Evolutionary conservation across 1,140 invertebrate genomes (phyloP), one percentile per base, ranked within the genome.

Genomic region (Lysiphlebus fabarum): DNA sequence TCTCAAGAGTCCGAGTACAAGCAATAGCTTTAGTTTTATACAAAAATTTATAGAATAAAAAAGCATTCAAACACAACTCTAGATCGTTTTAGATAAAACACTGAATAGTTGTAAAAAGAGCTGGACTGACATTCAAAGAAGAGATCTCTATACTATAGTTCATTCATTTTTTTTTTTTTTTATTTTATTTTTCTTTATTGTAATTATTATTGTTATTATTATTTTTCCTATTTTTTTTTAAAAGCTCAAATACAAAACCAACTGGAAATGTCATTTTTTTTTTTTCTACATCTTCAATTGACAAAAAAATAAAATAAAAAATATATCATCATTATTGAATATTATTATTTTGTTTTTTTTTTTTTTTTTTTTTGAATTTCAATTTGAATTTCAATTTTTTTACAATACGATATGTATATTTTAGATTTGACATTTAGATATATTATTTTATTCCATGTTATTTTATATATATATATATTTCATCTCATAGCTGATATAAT

Each of bases 11-110:
- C 17, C 17, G 17, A 26, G 17, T 26, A 26, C 17, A 26, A 26
- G 17, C 4, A 26, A 26, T 26, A 26, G 17, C 17, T 26, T 26
- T 26, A 26, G 17, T 26, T 26, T 14, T 51, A 47, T 56, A 73
- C 70, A 72, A 75, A 68, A 67, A 58, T 62, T 42, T 59, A 61
- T 54, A 62, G 61, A 74, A 26, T 26, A 26, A 26, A 26, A 26
- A 26, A 67, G 62, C 67, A 75, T 77, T 77, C 73, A 75, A 67
- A 67, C 67, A 70, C 65, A 63, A 36, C 37, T 58, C 49, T 66
- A 76, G 74, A 76, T 76, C 67, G 62, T 51, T 51, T 51, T 63
- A 63, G 75, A 77, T 77, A 76, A 77, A 77, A 75, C 73, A 76
- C 63, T 75, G 72, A 77, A 78, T 78, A 60, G 71, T 37, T 51